Percentiles rank a stretch among this genome's conserved stretches.
These are phyloP conservation scores for Camptogramma bilineatum DNA, from an alignment of 2,888 invertebrate genomes.

Conservation along the genomic window DNA sequence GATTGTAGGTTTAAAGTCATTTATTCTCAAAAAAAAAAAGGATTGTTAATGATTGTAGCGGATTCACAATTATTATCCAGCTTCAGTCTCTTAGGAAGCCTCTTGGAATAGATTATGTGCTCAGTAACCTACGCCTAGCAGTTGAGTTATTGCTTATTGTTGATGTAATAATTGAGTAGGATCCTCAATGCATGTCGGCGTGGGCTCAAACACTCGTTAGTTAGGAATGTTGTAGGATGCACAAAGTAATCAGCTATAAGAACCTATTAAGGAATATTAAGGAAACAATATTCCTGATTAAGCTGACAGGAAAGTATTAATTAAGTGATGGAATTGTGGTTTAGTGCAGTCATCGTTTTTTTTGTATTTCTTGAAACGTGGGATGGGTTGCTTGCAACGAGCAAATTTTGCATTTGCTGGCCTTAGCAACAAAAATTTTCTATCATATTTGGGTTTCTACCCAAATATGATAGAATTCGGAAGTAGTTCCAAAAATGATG, in stretches of 20 bases:
- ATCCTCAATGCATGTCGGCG: constrained; percentile 47
- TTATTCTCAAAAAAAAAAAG: too few species aligned
- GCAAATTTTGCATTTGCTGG: not conserved
- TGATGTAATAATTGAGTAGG: constrained; percentile 51
- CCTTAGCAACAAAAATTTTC: not conserved
- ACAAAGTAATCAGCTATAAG: constrained; percentile 31
- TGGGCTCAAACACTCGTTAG: constrained; percentile 50
- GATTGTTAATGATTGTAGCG: not conserved
- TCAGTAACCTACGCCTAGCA: constrained; percentile 46
- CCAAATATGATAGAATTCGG: not conserved
- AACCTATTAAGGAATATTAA: constrained; percentile 7
- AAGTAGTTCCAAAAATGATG: too few species aligned
- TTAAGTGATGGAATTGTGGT: not conserved
- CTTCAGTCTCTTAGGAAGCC: not conserved
- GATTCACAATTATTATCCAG: not conserved
- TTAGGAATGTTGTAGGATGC: constrained; percentile 40
- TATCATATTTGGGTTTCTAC: too few species aligned
- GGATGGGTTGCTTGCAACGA: not conserved
- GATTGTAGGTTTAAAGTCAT: too few species aligned
- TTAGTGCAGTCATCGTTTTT: not conserved
- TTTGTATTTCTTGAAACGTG: not conserved
- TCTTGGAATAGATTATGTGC: constrained; percentile 9
- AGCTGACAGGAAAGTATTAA: not conserved
- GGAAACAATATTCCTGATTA: constrained; percentile 10
- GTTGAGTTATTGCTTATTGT: constrained; percentile 58